These are phyloP conservation scores for Girardinus metallicus DNA, from an alignment of 2,797 vertebrate genomes.

Conservation along the genomic window DNA sequence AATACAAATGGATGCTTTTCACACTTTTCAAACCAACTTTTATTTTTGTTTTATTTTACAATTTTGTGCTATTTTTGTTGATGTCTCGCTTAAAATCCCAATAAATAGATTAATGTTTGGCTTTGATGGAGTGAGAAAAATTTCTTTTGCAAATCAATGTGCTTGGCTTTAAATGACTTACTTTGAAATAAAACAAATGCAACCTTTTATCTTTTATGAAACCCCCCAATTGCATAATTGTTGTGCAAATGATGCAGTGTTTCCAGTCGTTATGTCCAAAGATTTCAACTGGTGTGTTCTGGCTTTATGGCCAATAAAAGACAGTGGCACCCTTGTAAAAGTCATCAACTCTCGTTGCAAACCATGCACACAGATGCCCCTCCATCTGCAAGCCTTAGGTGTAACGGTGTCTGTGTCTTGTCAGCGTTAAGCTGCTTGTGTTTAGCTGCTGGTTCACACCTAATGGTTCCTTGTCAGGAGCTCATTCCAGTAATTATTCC, in stretches of 20 bases:
- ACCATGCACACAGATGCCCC: constrained; percentile 51
- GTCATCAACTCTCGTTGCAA: constrained; percentile 45
- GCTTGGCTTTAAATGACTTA: not conserved
- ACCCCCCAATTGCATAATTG: not conserved
- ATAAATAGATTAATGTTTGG: not conserved
- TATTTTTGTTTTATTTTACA: not conserved
- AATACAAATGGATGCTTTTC: not conserved
- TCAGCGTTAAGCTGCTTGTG: constrained; percentile 1
- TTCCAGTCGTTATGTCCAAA: constrained; percentile 28
- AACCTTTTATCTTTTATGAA: not conserved
- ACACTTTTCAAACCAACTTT: not conserved
- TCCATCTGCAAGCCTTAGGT: constrained; percentile 39
- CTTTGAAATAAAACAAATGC: not conserved
- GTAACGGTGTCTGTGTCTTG: not conserved
- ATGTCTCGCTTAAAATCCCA: not conserved
- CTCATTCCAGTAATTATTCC: constrained; percentile 36
- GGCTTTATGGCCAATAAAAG: constrained; percentile 58
- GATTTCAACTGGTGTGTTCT: constrained; percentile 53
- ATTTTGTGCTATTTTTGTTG: not conserved
- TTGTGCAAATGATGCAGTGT: not conserved
- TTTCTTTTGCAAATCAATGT: not conserved
- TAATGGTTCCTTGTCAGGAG: constrained; percentile 12
- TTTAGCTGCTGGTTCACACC: constrained; percentile 17
- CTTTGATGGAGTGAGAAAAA: not conserved
- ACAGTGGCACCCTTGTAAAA: constrained; percentile 64